A percentile compares a stretch with the other conserved stretches of the same genome.
phyloP scores from a whole-genome alignment of 2,113 vertebrate species.

The Tachycineta bicolor region DNA sequence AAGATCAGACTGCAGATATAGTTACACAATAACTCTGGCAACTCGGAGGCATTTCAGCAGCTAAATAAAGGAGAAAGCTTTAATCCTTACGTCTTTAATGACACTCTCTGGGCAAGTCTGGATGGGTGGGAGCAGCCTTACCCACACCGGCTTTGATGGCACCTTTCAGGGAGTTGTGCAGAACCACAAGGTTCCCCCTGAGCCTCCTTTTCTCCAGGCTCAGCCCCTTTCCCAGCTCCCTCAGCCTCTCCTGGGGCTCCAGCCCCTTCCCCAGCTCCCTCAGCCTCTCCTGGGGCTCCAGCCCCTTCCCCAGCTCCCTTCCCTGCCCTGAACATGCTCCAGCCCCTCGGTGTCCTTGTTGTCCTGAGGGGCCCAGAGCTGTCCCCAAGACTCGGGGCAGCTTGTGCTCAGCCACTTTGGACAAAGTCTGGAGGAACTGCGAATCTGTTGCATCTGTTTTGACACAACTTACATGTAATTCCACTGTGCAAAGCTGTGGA shows the following conservation, averaged over 20 bases:
- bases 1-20: neutral
- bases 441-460: neutral
- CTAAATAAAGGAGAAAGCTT: slow-evolving; percentile 30
- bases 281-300: neutral
- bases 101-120: neutral
- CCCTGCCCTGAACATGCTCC: neutral
- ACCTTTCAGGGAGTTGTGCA: neutral
- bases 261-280: neutral
- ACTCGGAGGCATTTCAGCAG: neutral
- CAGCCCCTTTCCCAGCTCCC: neutral
- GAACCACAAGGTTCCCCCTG: neutral
- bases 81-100: slow-evolving; percentile 35
- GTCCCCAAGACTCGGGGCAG: neutral
- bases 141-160: neutral
- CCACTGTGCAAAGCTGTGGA: neutral
- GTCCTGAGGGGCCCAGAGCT: neutral
- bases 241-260: neutral
- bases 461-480: fast-evolving
- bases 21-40: slow-evolving; percentile 34
- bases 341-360: neutral
- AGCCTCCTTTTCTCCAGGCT: neutral
- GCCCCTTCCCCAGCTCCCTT: neutral
- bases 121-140: slow-evolving; percentile 35
- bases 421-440: fast-evolving
- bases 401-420: neutral